Evolutionary conservation across 1,140 invertebrate genomes (phyloP), one percentile per base, ranked within the genome.

Genomic region (Neodiprion pinetum): DNA sequence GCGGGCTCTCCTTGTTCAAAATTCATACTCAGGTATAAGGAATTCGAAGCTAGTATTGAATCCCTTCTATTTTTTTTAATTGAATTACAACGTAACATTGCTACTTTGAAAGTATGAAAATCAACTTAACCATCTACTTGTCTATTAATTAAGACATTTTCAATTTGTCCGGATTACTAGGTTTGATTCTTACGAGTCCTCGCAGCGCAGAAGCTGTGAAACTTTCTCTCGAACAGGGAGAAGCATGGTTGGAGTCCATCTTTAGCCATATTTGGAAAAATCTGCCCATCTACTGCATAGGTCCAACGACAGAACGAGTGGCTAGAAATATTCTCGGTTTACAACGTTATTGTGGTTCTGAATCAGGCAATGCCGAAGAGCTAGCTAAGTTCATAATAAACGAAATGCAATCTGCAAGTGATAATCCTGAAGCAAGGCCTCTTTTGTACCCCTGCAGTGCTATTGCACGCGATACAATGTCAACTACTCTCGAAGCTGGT

Each of bases 371-470:
- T 82, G 78, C 86, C 10, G 81, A 84, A 70, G 80, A 85, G 61
- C 79, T 89, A 17, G 83, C 82, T 4, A 77, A 84, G 68, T 82
- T 80, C 21, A 85, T 89, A 73, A 68, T 84, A 75, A 48, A 71
- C 7, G 67, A 61, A 61, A 17, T 17, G 11, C 11, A 17, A 80
- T 72, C 12, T 70, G 9, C 9, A 74, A 21, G 72, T 73, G 48
- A 61, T 61, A 14, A 14, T 17, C 5, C 11, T 17, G 71, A 68
- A 48, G 66, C 72, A 9, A 82, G 81, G 67, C 82, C 85, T 2
- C 67, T 89, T 40, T 74, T 89, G 14, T 85, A 87, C 50, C 87
- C 87, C 23, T 88, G 86, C 66, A 88, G 87, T 75, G 82, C 83
- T 72, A 88, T 89, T 71, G 83, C 85, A 8, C 74, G 84, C 17